Percentiles rank a stretch among this genome's conserved stretches.
Conservation (phyloP, 1,140 invertebrate species). For the Drosophila biarmipes region DNA sequence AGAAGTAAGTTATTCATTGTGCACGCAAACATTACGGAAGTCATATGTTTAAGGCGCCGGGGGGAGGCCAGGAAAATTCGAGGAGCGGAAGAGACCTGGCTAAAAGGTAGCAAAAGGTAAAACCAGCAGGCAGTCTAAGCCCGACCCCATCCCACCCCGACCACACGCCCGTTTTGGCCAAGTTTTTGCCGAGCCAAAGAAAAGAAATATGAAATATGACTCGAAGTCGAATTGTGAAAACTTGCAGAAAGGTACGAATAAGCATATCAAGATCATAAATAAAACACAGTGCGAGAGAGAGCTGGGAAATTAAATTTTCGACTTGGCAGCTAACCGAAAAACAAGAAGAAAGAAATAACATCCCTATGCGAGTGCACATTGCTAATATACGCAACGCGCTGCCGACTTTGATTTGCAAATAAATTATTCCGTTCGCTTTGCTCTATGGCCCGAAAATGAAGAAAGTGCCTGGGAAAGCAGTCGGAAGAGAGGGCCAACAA, state of each 20-base stretch:
- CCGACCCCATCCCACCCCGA: too few relatives aligned
- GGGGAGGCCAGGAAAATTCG: conserved; percentile 26
- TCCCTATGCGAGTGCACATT: conserved; percentile 58
- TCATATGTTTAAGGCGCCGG: conserved; percentile 76
- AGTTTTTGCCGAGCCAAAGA: conserved; percentile 58
- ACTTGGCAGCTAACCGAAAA: conserved; percentile 63
- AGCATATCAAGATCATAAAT: conserved; percentile 82
- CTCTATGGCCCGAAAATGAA: conserved; percentile 51
- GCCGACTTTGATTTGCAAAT: conserved; percentile 81
- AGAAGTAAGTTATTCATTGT: conserved; percentile 82
- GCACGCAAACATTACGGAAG: conserved; percentile 83
- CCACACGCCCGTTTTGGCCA: conserved; percentile 33
- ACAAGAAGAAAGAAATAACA: conserved; percentile 5
- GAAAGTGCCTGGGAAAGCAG: conserved; percentile 34
- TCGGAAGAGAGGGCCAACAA: conserved; percentile 4
- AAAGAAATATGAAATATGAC: conserved; percentile 80
- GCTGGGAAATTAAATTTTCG: conserved; percentile 81
- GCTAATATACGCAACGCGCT: conserved; percentile 78
- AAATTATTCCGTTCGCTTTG: conserved; percentile 71
- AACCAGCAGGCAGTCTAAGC: conserved; percentile 49
- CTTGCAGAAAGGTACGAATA: conserved; percentile 82
- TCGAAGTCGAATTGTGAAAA: conserved; percentile 82
- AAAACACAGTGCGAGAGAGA: conserved; percentile 62
- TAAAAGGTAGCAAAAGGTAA: conserved; percentile 56
- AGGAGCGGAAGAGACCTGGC: conserved; percentile 44